Base-by-base conservation (phyloP, 2,888 invertebrate species). In the Spatulosminthurus flaviceps region DNA sequence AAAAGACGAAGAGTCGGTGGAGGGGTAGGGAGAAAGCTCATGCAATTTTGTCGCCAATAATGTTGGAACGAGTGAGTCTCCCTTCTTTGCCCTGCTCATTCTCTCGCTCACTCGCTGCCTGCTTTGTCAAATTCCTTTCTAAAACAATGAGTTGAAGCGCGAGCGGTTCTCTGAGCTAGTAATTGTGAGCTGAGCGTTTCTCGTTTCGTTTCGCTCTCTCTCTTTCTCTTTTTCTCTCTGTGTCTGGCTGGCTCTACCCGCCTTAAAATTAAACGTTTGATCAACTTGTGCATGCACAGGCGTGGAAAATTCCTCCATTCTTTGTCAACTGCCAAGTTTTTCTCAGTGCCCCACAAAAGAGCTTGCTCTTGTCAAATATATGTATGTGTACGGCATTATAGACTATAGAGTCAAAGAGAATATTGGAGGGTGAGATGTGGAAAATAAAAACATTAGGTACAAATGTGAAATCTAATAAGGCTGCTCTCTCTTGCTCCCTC, bases 261-360 rank as follows among this genome's bases (percentile, higher is more conserved):
- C 2, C 67, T 28, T 26, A 26, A 67, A 67, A 67, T 67, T 26
- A 67, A 67, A 67, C 67, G 67, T 67, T 28, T 67, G 67, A 26
- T 67, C 26, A 67, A 67, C 67, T 67, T 67, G 64, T 64, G 67
- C 24, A 26, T 28, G 67, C 67, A 67, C 67, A 26, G 28, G 29
- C 67, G 26, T 67, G 67, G 67, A 67, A 67, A 67, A 26, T 26
- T 67, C 67, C 19, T 11, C 19, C 28, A 24, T 67, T 67, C 67
- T 67, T 67, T 67, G 19, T 67, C 26, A 26, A 24, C 26, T 67
- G 67, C 67, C 67, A 67, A 67, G 9, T 67, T 64, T 67, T 67
- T 67, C 51, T 19, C n/a, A 5, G 16, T 51, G 51, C 51, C 51
- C 51, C 51, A 19, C n/a, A 51, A 34, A 7, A 34, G 34, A 4